Base-by-base conservation (phyloP, 2,797 vertebrate species). In the Gymnoscopelus microlampas region DNA sequence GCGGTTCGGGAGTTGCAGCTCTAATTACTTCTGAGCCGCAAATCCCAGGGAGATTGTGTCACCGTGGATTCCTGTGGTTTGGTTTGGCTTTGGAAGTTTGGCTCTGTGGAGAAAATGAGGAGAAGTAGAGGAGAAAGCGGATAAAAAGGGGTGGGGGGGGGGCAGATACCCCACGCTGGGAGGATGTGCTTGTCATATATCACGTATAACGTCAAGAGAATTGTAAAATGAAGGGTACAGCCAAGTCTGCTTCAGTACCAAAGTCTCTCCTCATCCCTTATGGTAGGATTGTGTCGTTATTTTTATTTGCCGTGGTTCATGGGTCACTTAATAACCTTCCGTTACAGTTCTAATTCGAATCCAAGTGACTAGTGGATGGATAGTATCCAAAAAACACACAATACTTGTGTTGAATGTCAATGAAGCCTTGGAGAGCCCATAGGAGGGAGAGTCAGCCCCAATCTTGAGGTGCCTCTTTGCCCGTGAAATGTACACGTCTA, bases 251-350 rank as follows among this genome's bases (percentile, higher is more conserved):
- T 9, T 32, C 9, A 10, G 39, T 44, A 8, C 39, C 23, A 13
- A 13, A 32, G 68, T 56, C 59, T 73, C 48, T 64, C 32, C 39
- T 53, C 61, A 8, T 88, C 61, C 19, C 70, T 67, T 82, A 73
- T 74, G 67, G 77, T 44, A 13, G 9, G 66, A 67, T 19, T 84
- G 55, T 29, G 39, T 35, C 24, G 86, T 85, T 83, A 83, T 77
- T 83, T 78, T 57, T 66, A 73, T 80, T 82, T 64, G 60, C 68
- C 69, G 69, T 67, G 74, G 77, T 85, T 84, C 78, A 64, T 58
- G 70, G 81, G 77, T 91, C 73, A 87, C 85, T 87, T 83, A 83
- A 89, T 84, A 85, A 86, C 76, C 72, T 81, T 79, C 84, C 83
- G 87, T 85, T 87, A 72, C 63, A 75, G 58, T 85, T 82, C 62